phyloP scores from a whole-genome alignment of 1,140 invertebrate species.

The Bombus picipes region DNA sequence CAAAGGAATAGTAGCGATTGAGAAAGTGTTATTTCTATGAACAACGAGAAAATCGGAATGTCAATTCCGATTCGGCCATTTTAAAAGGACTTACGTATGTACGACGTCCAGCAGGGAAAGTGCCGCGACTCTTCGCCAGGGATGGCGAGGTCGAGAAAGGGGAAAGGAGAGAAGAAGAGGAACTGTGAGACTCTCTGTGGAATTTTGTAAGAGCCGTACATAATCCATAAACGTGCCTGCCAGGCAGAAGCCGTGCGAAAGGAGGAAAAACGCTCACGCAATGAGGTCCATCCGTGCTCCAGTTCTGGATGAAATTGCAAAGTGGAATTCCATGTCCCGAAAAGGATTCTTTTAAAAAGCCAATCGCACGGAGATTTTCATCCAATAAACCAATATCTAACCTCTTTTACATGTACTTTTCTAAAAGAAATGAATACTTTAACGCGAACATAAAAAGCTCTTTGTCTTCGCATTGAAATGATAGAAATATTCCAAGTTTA shows the following conservation, averaged over 20 bases:
- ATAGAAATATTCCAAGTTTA: not conserved
- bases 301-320: constrained; percentile 20
- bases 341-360: not conserved
- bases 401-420: no score
- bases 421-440: no score
- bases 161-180: constrained; percentile 47
- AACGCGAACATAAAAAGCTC: no score
- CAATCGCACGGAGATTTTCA: no score
- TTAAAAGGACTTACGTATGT: constrained; percentile 62
- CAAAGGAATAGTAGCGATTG: not conserved
- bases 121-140: constrained; percentile 60
- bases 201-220: constrained; percentile 71
- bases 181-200: constrained; percentile 70
- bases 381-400: not conserved
- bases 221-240: constrained; percentile 63
- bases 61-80: constrained; percentile 56
- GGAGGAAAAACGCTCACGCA: constrained; percentile 33
- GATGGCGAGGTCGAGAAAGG: constrained; percentile 53
- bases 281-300: constrained; percentile 35
- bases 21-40: constrained; percentile 32
- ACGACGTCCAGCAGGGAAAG: constrained; percentile 70
- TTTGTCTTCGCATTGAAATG: no score
- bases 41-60: constrained; percentile 63
- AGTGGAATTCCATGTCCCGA: not conserved
- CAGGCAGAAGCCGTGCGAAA: constrained; percentile 52